Percentiles rank a stretch among this genome's conserved stretches.
phyloP scores from a whole-genome alignment of 2,797 vertebrate genomes.

The Lepus oiostolus region DNA sequence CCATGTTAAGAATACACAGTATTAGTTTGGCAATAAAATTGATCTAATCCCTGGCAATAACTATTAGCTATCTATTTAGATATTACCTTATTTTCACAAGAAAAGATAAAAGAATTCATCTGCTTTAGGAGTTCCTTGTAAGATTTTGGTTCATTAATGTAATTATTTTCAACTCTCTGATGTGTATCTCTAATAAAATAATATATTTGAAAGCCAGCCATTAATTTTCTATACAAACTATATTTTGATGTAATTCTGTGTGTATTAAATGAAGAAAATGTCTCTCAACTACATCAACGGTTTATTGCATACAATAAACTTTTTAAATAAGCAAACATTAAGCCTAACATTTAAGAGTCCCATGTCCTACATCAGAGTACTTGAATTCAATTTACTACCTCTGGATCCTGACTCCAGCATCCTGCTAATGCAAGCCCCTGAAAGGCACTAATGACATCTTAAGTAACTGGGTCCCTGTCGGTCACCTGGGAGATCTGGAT shows the following conservation, averaged over 20 bases:
- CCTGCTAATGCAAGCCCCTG: too few species aligned
- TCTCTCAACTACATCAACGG: neutral
- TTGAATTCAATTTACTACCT: too few species aligned
- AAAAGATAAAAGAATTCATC: neutral
- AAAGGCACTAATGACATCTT: too few species aligned
- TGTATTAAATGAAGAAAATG: neutral
- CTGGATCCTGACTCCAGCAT: too few species aligned
- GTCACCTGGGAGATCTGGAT: too few species aligned
- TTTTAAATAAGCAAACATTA: too few species aligned
- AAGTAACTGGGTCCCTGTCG: too few species aligned
- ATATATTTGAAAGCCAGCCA: neutral
- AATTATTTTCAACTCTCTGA: conserved; percentile 13
- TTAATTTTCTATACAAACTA: conserved; percentile 44
- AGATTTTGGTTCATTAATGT: neutral
- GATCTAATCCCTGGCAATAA: neutral
- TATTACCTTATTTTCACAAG: neutral
- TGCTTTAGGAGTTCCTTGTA: neutral
- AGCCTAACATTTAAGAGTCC: too few species aligned
- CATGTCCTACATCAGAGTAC: too few species aligned
- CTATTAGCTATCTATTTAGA: neutral
- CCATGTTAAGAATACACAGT: neutral
- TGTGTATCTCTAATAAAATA: neutral
- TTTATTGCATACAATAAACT: neutral
- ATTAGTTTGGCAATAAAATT: neutral
- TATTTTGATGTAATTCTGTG: neutral